phyloP scores from a whole-genome alignment of 2,797 vertebrate genomes.

The Dendrocincla tyrannina region DNA sequence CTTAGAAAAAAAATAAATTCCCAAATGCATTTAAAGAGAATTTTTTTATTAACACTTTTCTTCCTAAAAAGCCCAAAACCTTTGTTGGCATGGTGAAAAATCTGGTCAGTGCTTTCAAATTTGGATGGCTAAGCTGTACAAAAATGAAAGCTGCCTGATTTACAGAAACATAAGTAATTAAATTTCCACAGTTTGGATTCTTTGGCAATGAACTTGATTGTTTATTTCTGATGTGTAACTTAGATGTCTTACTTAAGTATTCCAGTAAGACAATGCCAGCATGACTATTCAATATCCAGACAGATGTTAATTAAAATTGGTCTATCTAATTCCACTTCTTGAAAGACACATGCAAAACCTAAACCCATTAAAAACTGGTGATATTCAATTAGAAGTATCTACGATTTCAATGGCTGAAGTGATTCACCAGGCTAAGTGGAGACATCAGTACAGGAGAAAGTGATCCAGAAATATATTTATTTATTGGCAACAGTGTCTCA shows the following conservation, averaged over 20 bases:
- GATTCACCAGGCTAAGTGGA: not conserved
- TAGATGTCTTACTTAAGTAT: not conserved
- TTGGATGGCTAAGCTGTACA: not conserved
- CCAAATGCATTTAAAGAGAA: fast-evolving
- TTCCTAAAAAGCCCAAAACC: not conserved
- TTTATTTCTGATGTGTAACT: not conserved
- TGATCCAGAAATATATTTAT: not conserved
- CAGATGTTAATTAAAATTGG: not conserved
- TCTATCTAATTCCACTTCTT: not conserved
- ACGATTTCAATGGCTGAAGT: not conserved
- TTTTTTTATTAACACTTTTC: not conserved
- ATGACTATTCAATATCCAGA: not conserved
- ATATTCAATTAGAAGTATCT: not conserved
- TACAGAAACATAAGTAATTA: not conserved
- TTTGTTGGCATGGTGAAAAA: not conserved
- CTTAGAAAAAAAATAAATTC: not conserved
- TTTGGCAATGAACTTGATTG: not conserved
- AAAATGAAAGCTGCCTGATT: not conserved
- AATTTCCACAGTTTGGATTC: not conserved
- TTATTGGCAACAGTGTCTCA: not conserved
- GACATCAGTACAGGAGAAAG: not conserved
- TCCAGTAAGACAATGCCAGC: not conserved
- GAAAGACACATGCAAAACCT: not conserved
- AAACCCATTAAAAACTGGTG: not conserved
- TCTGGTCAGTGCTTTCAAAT: not conserved